phyloP scores from a whole-genome alignment of 2,113 vertebrate genomes.

The Cryptotis parvus region DNA sequence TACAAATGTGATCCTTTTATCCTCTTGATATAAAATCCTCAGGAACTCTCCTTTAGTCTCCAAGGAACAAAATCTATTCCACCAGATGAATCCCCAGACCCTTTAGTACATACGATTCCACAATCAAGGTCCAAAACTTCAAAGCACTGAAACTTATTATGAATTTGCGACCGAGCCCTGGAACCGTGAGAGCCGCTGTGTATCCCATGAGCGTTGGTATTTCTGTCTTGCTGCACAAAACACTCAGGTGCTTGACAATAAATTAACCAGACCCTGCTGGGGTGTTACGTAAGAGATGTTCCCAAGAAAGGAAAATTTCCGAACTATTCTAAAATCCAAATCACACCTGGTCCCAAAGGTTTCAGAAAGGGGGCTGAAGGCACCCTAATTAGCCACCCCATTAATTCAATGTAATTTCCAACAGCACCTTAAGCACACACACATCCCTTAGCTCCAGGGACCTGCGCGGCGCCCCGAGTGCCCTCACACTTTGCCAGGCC shows the following conservation, averaged over 20 bases:
- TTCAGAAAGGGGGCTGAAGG: not conserved
- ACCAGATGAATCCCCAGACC: slow-evolving; percentile 24
- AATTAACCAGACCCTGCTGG: not conserved
- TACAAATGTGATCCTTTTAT: slow-evolving; percentile 52
- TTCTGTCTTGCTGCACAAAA: slow-evolving; percentile 14
- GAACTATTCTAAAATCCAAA: slow-evolving; percentile 37
- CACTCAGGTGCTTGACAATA: not conserved
- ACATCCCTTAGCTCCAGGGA: not conserved
- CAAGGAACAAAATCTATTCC: not conserved
- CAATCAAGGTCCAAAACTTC: not conserved
- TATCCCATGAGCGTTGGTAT: not conserved
- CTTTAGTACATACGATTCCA: slow-evolving; percentile 22
- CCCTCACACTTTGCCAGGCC: not conserved
- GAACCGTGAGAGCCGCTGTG: not conserved
- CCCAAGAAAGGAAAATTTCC: slow-evolving; percentile 41
- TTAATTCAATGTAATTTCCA: slow-evolving; percentile 25
- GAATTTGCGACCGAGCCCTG: slow-evolving; percentile 25
- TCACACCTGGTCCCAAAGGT: not conserved
- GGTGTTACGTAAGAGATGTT: not conserved
- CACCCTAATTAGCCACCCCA: not conserved
- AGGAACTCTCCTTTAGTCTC: not conserved
- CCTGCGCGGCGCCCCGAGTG: not conserved
- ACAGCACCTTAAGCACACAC: not conserved
- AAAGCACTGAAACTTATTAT: slow-evolving; percentile 37
- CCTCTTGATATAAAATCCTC: slow-evolving; percentile 1